phyloP scores from a whole-genome alignment of 2,797 vertebrate genomes.

The Sebastes steindachneri region DNA sequence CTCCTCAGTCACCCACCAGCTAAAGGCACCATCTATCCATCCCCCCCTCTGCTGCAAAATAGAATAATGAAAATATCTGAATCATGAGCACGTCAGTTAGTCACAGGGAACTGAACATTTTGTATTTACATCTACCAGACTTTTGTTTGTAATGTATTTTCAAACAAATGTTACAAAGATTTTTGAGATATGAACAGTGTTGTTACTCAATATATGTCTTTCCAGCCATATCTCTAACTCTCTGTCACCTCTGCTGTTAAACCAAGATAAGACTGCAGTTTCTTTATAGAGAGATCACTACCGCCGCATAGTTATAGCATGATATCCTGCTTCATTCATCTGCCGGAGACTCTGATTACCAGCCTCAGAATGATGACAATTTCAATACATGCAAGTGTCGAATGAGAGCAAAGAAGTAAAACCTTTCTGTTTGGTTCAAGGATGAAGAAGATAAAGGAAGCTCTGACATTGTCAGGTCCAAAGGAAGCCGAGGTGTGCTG shows the following conservation, averaged over 20 bases:
- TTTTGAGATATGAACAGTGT: slow-evolving; percentile 23
- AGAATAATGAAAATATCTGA: slow-evolving; percentile 38
- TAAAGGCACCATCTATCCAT: slow-evolving; percentile 23
- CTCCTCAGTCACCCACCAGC: slow-evolving; percentile 32
- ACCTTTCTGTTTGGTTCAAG: slow-evolving; percentile 26
- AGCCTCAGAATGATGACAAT: not conserved
- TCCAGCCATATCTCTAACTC: slow-evolving; percentile 9
- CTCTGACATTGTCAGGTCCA: slow-evolving; percentile 35
- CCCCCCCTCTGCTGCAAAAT: not conserved
- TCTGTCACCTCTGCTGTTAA: slow-evolving; percentile 12
- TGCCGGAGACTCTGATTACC: not conserved
- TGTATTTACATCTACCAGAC: not conserved
- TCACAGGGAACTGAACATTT: slow-evolving; percentile 1
- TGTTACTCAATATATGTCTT: slow-evolving; percentile 31
- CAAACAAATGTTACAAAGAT: slow-evolving; percentile 17
- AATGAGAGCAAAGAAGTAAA: slow-evolving; percentile 6
- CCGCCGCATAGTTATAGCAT: not conserved
- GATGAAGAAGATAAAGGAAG: slow-evolving; percentile 27
- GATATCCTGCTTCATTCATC: not conserved
- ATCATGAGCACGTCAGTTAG: slow-evolving; percentile 23
- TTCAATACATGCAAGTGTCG: not conserved
- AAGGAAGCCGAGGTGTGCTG: slow-evolving; percentile 26
- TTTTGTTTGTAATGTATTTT: slow-evolving; percentile 34
- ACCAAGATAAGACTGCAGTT: not conserved
- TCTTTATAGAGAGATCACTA: slow-evolving; percentile 5